phyloP scores from a whole-genome alignment of 2,113 vertebrate genomes.

The Podocnemis expansa region DNA sequence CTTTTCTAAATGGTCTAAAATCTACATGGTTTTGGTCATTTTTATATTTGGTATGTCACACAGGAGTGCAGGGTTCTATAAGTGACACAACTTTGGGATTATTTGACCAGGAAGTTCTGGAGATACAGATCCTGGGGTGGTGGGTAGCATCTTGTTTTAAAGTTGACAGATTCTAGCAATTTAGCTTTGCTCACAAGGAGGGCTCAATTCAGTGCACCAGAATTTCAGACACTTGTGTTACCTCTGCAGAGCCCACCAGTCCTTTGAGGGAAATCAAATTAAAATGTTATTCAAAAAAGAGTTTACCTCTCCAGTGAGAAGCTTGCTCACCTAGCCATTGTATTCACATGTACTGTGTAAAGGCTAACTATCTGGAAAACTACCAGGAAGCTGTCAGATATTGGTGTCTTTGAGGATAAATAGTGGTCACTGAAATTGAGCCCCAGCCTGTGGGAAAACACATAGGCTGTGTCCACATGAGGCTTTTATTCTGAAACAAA shows the following conservation, averaged over 20 bases:
- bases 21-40: no score
- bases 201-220: background rate
- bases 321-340: accelerated
- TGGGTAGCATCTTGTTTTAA: no score
- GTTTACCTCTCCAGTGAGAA: background rate
- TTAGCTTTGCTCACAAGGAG: no score
- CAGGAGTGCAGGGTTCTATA: no score
- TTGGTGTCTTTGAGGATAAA: background rate
- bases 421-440: background rate
- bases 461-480: no score
- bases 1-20: no score
- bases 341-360: background rate
- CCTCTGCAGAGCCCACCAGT: background rate
- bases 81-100: no score
- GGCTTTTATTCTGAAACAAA: no score
- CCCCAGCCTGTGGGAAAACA: no score
- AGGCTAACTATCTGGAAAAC: background rate
- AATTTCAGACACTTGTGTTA: background rate
- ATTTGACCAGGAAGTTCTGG: background rate
- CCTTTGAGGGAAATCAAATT: background rate
- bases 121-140: no score
- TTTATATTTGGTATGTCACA: no score
- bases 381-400: background rate
- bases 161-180: no score
- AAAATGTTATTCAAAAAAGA: background rate